phyloP scores from a whole-genome alignment of 1,140 invertebrate genomes.

The Dysdera silvatica region DNA sequence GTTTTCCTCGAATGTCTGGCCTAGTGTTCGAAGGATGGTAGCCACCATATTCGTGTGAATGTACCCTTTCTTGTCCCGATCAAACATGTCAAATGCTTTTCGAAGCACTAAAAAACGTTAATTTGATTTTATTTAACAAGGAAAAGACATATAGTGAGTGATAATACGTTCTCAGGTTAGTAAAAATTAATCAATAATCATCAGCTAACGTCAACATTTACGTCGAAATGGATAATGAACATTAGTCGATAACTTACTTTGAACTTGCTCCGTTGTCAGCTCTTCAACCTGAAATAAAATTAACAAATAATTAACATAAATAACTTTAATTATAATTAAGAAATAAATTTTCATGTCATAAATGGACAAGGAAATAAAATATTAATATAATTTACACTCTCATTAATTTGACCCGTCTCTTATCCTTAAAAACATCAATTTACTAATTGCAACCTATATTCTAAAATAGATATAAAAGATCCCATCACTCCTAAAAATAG shows the following conservation, averaged over 20 bases:
- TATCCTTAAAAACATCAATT: too few species aligned
- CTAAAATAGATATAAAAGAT: too few species aligned
- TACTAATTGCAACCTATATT: too few species aligned
- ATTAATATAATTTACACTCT: too few species aligned
- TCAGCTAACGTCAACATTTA: background rate
- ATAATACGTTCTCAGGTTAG: background rate
- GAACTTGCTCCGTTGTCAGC: conserved; percentile 34
- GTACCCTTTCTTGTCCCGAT: conserved; percentile 83
- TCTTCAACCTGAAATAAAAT: conserved; percentile 27
- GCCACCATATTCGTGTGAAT: conserved; percentile 91
- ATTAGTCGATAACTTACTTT: conserved; percentile 29
- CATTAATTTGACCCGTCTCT: too few species aligned
- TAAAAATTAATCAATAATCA: background rate
- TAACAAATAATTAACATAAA: too few species aligned
- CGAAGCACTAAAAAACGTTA: conserved; percentile 61
- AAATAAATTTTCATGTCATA: too few species aligned
- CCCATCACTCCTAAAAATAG: too few species aligned
- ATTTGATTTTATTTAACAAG: background rate
- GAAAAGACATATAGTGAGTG: background rate
- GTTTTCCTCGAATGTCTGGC: conserved; percentile 90
- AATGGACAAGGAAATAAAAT: too few species aligned
- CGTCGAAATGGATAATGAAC: background rate
- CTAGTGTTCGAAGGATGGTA: conserved; percentile 87
- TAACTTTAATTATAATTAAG: too few species aligned
- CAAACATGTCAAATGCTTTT: conserved; percentile 94